Conservation (phyloP, 1,140 invertebrate genomes). For the Wasmannia auropunctata region DNA sequence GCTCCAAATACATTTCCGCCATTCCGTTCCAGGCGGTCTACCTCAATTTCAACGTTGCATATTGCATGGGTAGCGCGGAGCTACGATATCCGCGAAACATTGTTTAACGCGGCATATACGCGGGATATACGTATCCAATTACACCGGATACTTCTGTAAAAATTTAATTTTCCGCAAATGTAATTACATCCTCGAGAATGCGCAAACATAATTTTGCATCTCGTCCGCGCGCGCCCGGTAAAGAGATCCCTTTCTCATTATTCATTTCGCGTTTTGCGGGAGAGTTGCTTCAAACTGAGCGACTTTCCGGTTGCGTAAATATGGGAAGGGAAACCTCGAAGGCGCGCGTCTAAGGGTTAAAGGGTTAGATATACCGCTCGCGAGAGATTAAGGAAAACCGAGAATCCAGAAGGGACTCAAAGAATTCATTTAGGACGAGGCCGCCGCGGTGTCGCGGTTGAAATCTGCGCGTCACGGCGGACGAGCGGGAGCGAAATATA, state of each 20-base stretch:
- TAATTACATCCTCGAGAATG: background rate
- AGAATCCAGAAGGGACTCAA: background rate
- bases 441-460: background rate
- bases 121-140: conserved; percentile 24
- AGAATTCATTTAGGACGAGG: conserved; percentile 31
- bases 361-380: background rate
- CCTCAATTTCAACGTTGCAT: conserved; percentile 52
- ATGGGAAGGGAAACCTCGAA: background rate
- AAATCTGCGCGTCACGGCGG: conserved; percentile 16
- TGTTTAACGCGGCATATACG: background rate
- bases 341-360: conserved; percentile 1
- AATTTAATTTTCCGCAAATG: conserved; percentile 23
- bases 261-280: background rate
- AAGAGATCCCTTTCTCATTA: background rate
- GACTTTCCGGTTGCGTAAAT: conserved; percentile 15
- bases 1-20: conserved; percentile 31
- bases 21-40: conserved; percentile 44
- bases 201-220: background rate
- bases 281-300: background rate
- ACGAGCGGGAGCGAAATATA: background rate
- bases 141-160: background rate
- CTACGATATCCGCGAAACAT: conserved; percentile 16
- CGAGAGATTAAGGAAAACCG: conserved; percentile 26
- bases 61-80: background rate
- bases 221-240: background rate